Percentiles rank a stretch among this genome's conserved stretches.
phyloP scores from a whole-genome alignment of 2,797 vertebrate genomes.

The Diplodus sargus region DNA sequence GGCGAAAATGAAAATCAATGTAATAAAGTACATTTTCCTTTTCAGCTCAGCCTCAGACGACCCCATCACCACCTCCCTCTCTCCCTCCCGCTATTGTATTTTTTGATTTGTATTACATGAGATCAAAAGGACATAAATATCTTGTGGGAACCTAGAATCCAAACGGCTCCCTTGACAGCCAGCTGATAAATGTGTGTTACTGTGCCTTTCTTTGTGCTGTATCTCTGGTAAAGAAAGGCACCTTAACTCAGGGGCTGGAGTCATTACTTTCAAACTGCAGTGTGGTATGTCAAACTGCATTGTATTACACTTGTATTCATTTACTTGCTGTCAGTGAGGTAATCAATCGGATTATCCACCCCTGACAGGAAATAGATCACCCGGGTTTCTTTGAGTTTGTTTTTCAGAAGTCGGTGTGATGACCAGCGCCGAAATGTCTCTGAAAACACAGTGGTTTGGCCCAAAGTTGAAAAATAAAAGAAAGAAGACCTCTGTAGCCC shows the following conservation, averaged over 20 bases:
- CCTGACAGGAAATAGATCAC: constrained; percentile 30
- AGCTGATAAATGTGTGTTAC: constrained; percentile 56
- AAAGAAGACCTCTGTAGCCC: no score
- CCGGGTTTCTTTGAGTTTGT: constrained; percentile 8
- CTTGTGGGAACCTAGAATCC: constrained; percentile 34
- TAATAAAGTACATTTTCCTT: constrained; percentile 37
- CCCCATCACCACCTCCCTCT: background rate
- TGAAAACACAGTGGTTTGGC: background rate
- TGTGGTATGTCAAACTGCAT: constrained; percentile 34
- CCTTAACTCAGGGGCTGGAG: constrained; percentile 34
- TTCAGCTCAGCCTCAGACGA: constrained; percentile 42
- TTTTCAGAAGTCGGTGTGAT: constrained; percentile 18
- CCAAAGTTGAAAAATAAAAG: background rate
- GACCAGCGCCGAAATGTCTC: background rate
- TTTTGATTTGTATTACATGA: constrained; percentile 53
- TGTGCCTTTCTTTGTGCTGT: constrained; percentile 40
- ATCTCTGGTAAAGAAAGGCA: constrained; percentile 43
- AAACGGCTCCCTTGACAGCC: constrained; percentile 40
- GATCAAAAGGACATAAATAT: constrained; percentile 55
- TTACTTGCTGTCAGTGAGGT: constrained; percentile 30
- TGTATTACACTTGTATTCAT: constrained; percentile 49
- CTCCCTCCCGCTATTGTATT: constrained; percentile 3
- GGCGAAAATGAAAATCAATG: constrained; percentile 50
- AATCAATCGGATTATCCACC: constrained; percentile 40
- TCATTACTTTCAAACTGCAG: constrained; percentile 47